Evolutionary conservation across 2,113 vertebrate genomes (phyloP).

Genomic region (Trogon melanurus): DNA sequence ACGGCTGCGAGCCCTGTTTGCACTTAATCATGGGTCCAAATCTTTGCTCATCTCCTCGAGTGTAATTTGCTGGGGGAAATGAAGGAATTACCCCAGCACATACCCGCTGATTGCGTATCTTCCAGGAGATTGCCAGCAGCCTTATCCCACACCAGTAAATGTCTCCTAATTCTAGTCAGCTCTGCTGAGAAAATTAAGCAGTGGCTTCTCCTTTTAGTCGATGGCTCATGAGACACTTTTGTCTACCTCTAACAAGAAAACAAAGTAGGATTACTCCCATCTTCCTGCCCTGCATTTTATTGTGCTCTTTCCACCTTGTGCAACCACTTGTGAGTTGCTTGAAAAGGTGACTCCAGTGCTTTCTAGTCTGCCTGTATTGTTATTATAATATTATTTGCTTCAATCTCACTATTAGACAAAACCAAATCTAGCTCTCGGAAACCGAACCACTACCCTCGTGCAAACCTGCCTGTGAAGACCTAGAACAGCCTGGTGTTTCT

Average conservation of each 20-base stretch:
- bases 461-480: neutral
- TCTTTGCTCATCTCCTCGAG: neutral
- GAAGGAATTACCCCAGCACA: neutral
- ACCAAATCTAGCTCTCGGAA: neutral
- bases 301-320: neutral
- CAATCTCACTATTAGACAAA: neutral
- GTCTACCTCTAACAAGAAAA: neutral
- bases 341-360: neutral
- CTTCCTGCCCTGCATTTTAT: neutral
- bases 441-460: neutral
- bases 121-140: neutral
- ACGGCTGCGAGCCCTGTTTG: neutral
- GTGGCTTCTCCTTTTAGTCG: neutral
- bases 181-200: constrained; percentile 7
- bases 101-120: neutral
- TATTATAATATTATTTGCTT: neutral
- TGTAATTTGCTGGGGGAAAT: neutral
- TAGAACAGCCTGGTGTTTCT: neutral
- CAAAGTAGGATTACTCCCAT: neutral
- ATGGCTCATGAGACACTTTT: neutral
- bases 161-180: neutral
- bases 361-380: neutral
- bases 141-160: neutral
- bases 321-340: neutral
- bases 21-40: neutral